Evolutionary conservation across 2,113 vertebrate genomes (phyloP).

Genomic region (Oxyura jamaicensis): DNA sequence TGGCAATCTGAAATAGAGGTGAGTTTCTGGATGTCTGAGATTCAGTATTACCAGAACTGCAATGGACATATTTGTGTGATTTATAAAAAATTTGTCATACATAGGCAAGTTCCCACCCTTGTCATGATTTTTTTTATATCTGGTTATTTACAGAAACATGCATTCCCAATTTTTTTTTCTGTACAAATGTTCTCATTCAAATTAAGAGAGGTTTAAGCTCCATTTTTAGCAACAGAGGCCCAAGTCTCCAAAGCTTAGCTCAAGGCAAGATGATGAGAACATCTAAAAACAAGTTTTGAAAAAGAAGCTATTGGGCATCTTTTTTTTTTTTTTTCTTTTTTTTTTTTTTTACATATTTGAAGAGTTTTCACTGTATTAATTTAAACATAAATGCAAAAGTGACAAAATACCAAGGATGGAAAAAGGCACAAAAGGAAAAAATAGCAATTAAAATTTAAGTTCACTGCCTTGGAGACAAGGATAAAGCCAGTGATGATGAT

Average conservation of each 20-base stretch:
- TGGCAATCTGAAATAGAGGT: not conserved
- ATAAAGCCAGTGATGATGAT: not conserved
- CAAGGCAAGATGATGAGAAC: constrained; percentile 20
- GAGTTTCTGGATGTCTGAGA: not conserved
- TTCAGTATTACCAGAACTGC: not conserved
- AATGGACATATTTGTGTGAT: not conserved
- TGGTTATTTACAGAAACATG: constrained; percentile 4
- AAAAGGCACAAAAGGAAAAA: constrained; percentile 16
- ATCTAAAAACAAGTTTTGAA: not conserved
- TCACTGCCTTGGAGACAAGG: not conserved
- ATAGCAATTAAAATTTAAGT: not conserved
- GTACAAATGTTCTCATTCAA: constrained; percentile 7
- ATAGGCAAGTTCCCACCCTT: not conserved
- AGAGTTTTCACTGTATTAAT: constrained; percentile 12
- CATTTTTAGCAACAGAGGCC: not conserved
- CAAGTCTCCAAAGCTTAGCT: constrained; percentile 24
- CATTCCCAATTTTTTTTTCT: not conserved
- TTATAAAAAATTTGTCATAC: not conserved
- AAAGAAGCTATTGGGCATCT: constrained; percentile 6
- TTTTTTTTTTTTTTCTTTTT: constrained; percentile 3
- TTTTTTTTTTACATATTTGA: constrained; percentile 15
- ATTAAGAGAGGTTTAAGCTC: not conserved
- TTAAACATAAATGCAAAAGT: constrained; percentile 27
- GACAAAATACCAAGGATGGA: not conserved
- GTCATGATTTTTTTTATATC: not conserved